Evolutionary conservation across 2,888 invertebrate species (phyloP).

Genomic region (Ganaspis brasiliensis): DNA sequence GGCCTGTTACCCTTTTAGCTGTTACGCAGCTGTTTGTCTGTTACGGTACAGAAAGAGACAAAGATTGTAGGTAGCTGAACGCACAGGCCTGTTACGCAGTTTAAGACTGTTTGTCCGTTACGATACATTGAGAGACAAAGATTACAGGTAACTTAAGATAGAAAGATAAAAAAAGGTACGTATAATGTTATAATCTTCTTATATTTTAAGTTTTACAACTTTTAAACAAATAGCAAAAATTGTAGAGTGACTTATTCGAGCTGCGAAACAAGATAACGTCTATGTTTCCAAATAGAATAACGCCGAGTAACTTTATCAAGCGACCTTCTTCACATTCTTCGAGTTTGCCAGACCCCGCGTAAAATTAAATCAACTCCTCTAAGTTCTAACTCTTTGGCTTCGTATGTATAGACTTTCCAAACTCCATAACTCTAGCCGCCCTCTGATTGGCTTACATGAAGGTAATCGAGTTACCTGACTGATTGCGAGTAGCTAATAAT

Average conservation of each 20-base stretch:
- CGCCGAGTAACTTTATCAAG: constrained; percentile 4
- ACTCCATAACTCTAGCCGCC: constrained; percentile 53
- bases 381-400: constrained; percentile 41
- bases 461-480: constrained; percentile 73
- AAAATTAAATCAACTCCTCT: constrained; percentile 30
- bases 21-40: no score
- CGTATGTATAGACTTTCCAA: constrained; percentile 32
- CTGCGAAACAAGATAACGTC: not conserved
- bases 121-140: no score
- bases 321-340: constrained; percentile 17
- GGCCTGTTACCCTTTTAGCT: no score
- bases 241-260: not conserved
- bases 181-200: no score
- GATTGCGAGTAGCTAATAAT: constrained; percentile 70
- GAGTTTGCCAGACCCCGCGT: not conserved
- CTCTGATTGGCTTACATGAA: constrained; percentile 69
- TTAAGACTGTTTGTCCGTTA: no score
- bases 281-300: not conserved
- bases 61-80: no score
- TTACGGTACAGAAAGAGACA: no score
- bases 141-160: no score
- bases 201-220: no score
- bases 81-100: no score
- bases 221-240: no score
- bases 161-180: no score